Evolutionary conservation across 2,888 invertebrate species (phyloP).

Genomic region (Cordilura impudica): DNA sequence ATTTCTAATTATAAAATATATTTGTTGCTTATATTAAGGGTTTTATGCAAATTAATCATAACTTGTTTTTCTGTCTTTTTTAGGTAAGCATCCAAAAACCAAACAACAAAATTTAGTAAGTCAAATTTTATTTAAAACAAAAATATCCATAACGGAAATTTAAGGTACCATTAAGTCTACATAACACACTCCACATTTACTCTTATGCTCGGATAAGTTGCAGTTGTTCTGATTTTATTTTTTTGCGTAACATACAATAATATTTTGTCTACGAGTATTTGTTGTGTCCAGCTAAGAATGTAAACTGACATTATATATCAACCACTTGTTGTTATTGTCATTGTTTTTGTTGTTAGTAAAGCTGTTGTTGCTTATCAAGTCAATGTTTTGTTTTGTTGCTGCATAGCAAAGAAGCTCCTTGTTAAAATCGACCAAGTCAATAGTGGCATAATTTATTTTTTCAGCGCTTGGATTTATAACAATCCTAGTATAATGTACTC

Average conservation of each 20-base stretch:
- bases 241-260: background rate
- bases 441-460: conserved; percentile 31
- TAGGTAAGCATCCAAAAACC: too few relatives aligned
- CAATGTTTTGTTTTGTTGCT: background rate
- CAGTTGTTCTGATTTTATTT: background rate
- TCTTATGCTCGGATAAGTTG: background rate
- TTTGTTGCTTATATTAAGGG: too few relatives aligned
- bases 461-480: conserved; percentile 37
- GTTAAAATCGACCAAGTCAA: background rate
- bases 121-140: too few relatives aligned
- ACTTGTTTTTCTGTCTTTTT: too few relatives aligned
- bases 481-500: conserved; percentile 24
- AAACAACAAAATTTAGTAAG: too few relatives aligned
- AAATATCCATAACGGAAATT: too few relatives aligned
- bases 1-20: too few relatives aligned
- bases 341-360: background rate
- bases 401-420: conserved; percentile 12
- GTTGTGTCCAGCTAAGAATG: conserved; percentile 10
- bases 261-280: conserved; percentile 44
- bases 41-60: too few relatives aligned
- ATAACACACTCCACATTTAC: background rate
- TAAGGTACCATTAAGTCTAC: too few relatives aligned
- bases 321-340: conserved; percentile 35
- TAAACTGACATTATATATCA: conserved; percentile 44
- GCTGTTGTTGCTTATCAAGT: background rate